Conservation (phyloP, 2,797 vertebrate genomes). For the Agapornis canus region DNA sequence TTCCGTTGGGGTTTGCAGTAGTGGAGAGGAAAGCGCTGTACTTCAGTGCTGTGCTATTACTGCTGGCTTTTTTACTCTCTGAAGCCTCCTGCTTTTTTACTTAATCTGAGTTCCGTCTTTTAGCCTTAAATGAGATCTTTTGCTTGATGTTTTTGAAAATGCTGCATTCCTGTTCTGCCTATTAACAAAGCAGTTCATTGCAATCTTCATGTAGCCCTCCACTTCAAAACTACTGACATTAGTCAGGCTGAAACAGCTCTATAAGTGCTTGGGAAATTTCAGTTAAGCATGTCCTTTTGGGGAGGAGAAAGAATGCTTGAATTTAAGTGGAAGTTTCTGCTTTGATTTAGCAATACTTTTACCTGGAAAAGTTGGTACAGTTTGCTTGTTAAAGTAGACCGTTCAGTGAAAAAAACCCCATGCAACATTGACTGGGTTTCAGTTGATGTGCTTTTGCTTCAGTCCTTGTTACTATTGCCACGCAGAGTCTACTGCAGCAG, state of each 20-base stretch:
- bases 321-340: conserved; percentile 29
- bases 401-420: not conserved
- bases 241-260: not conserved
- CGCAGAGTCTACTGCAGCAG: not conserved
- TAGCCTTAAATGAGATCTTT: conserved; percentile 73
- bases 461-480: not conserved
- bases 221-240: not conserved
- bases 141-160: conserved; percentile 36
- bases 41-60: not conserved
- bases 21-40: not conserved
- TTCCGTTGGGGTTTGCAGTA: conserved; percentile 4
- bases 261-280: not conserved
- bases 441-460: conserved; percentile 10
- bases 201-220: not conserved
- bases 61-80: conserved; percentile 27
- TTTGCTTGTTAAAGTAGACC: not conserved
- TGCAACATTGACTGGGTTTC: not conserved
- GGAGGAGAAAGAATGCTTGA: not conserved
- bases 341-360: conserved; percentile 54
- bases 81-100: conserved; percentile 45
- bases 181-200: not conserved
- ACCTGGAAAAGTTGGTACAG: not conserved
- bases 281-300: not conserved
- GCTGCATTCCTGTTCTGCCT: conserved; percentile 54
- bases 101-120: conserved; percentile 60